These are phyloP conservation scores for Camponotus pennsylvanicus DNA, from an alignment of 1,140 invertebrate species.

Conservation along the genomic window DNA sequence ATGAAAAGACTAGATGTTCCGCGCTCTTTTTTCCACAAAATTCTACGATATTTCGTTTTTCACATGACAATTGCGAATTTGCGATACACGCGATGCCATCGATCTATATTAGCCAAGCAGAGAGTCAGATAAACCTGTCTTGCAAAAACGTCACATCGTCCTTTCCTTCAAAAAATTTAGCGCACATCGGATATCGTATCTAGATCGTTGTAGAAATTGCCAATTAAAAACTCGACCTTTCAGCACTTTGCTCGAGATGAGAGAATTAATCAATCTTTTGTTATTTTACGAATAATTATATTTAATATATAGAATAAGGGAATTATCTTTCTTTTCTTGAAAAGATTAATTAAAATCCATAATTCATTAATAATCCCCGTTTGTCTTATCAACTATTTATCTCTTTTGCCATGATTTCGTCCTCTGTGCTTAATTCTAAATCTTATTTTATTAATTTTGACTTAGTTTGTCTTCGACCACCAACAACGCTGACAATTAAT, in stretches of 20 bases:
- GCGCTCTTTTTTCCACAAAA: slow-evolving; percentile 5
- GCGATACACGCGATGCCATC: slow-evolving; percentile 36
- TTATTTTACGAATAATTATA: neutral
- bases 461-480: neutral
- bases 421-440: neutral
- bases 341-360: neutral
- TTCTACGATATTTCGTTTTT: slow-evolving; percentile 22
- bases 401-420: neutral
- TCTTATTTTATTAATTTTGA: slow-evolving; percentile 24
- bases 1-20: slow-evolving; percentile 57
- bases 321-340: neutral
- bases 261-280: neutral
- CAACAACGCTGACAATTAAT: slow-evolving; percentile 48
- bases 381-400: neutral
- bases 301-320: neutral
- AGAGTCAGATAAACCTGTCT: slow-evolving; percentile 28
- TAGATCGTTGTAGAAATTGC: neutral
- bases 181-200: neutral
- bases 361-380: neutral
- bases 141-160: neutral
- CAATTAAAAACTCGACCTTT: neutral
- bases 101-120: neutral
- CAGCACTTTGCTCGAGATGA: neutral
- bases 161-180: neutral
- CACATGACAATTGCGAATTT: slow-evolving; percentile 16